Percentiles rank a stretch among this genome's conserved stretches.
Evolutionary conservation across 1,140 invertebrate genomes (phyloP).

Genomic region (Galleria mellonella): DNA sequence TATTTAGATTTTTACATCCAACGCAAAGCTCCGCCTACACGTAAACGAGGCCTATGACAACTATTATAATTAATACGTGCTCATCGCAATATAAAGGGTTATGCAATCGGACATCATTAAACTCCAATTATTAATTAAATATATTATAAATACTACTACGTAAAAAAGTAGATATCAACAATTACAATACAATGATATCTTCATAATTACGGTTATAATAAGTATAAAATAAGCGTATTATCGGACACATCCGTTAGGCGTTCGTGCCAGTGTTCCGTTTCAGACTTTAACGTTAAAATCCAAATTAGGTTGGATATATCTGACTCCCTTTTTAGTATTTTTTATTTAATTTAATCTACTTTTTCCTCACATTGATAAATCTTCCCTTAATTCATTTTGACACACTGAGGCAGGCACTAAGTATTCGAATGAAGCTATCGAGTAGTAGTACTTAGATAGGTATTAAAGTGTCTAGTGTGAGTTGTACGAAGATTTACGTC

Average conservation of each 20-base stretch:
- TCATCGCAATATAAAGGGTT: slow-evolving; percentile 15
- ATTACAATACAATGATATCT: slow-evolving; percentile 43
- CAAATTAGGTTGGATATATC: slow-evolving; percentile 16
- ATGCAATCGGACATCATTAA: slow-evolving; percentile 10
- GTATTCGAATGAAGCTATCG: slow-evolving; percentile 4
- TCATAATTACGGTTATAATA: slow-evolving; percentile 61
- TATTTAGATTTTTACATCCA: too few relatives aligned
- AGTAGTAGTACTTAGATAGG: too few relatives aligned
- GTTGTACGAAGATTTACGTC: too few relatives aligned
- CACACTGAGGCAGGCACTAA: slow-evolving; percentile 11
- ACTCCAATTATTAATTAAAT: slow-evolving; percentile 19
- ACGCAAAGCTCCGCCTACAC: too few relatives aligned
- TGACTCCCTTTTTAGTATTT: slow-evolving; percentile 8
- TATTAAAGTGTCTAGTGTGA: too few relatives aligned
- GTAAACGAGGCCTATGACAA: too few relatives aligned
- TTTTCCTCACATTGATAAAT: neutral
- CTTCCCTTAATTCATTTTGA: neutral
- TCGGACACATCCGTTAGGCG: slow-evolving; percentile 54
- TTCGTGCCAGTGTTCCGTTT: slow-evolving; percentile 45
- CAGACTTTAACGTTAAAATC: slow-evolving; percentile 55
- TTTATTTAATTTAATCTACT: slow-evolving; percentile 5
- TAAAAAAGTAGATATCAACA: slow-evolving; percentile 55
- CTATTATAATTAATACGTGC: slow-evolving; percentile 13
- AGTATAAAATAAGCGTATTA: slow-evolving; percentile 72
- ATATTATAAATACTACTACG: slow-evolving; percentile 35